Conservation (phyloP, 2,113 vertebrate species). For the Pelecanoides urinatrix region DNA sequence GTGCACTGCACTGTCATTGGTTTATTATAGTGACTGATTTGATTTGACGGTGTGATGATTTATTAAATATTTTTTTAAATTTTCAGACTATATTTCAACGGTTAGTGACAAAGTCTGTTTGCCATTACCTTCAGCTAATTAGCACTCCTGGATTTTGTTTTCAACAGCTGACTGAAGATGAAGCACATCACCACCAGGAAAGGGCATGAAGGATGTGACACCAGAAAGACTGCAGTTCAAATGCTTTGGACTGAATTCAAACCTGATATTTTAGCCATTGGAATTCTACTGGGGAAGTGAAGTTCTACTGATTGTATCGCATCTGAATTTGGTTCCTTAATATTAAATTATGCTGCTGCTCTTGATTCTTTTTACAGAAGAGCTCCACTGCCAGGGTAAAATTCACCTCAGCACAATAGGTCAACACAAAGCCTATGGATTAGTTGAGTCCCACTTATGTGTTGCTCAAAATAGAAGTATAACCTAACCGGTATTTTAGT, state of each 20-base stretch:
- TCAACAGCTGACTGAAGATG: not conserved
- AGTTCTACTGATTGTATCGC: not conserved
- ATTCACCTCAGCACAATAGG: not conserved
- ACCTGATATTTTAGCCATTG: not conserved
- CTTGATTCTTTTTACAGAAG: not conserved
- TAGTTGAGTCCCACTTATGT: not conserved
- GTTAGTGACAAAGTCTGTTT: not conserved
- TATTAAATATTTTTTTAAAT: not conserved
- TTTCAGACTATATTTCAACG: not conserved
- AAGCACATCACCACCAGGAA: not conserved
- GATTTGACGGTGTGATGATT: not conserved
- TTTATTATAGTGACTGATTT: not conserved
- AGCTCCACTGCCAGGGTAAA: not conserved
- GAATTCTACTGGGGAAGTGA: not conserved
- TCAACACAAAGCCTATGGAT: not conserved
- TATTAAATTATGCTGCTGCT: not conserved
- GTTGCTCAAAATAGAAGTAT: not conserved
- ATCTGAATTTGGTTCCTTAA: not conserved
- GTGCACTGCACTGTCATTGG: not conserved
- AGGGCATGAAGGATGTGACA: not conserved
- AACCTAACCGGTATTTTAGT: not conserved
- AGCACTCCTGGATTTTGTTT: not conserved
- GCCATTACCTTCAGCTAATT: slow-evolving; percentile 14
- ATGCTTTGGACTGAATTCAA: not conserved
- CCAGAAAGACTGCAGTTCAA: not conserved